Percentiles rank a stretch among this genome's conserved stretches.
phyloP scores from a whole-genome alignment of 2,797 vertebrate species.

The Darevskia nairensis region DNA sequence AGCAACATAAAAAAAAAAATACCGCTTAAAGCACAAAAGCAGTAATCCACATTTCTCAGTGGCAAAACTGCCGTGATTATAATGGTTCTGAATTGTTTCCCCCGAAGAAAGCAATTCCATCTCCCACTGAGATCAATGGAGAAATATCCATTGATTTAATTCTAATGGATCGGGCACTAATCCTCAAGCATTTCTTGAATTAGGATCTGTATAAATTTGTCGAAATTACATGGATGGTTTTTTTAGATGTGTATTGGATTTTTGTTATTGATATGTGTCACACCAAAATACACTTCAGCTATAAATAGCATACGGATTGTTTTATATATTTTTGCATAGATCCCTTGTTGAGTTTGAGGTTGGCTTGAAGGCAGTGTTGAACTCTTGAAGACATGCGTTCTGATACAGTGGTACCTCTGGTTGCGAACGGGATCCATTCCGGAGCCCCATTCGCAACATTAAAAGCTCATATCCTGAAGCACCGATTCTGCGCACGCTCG shows the following conservation, averaged over 20 bases:
- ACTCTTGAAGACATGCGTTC: not conserved
- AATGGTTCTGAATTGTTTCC: not conserved
- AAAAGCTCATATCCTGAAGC: too few relatives aligned
- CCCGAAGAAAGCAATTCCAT: not conserved
- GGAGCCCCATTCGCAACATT: too few relatives aligned
- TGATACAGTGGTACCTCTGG: not conserved
- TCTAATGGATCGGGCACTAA: not conserved
- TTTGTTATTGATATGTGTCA: not conserved
- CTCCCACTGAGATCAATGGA: not conserved
- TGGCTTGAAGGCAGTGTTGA: not conserved
- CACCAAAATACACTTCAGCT: not conserved
- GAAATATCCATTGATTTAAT: not conserved
- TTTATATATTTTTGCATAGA: not conserved
- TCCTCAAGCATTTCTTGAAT: not conserved
- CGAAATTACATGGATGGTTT: not conserved
- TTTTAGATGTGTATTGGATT: not conserved
- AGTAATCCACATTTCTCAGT: not conserved
- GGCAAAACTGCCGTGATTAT: not conserved
- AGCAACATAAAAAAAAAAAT: not conserved
- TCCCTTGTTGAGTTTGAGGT: not conserved
- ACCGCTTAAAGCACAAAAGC: not conserved
- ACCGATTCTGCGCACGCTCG: too few relatives aligned
- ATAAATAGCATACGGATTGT: not conserved
- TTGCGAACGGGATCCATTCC: too few relatives aligned
- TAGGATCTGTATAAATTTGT: not conserved